Evolutionary conservation across 2,797 vertebrate species (phyloP).

Genomic region (Alauda arvensis): DNA sequence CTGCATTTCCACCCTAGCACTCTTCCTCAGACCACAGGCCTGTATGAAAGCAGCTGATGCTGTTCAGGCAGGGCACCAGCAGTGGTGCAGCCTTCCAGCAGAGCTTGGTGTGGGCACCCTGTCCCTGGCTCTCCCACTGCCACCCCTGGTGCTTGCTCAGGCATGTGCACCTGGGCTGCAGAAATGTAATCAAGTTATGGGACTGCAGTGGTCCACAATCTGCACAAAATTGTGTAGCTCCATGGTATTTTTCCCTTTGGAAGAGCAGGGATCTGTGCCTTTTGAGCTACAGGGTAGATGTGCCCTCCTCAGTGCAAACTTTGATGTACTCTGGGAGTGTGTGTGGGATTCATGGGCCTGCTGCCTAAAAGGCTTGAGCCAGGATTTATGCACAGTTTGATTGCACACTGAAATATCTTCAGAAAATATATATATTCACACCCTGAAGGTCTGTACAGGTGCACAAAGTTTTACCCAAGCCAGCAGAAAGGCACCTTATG

Average conservation of each 20-base stretch:
- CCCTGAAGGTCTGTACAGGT: background rate
- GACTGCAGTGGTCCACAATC: background rate
- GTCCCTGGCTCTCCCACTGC: background rate
- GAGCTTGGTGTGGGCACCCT: background rate
- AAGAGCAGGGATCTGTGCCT: background rate
- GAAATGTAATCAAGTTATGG: background rate
- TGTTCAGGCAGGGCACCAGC: background rate
- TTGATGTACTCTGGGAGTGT: accelerated
- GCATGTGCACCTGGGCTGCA: background rate
- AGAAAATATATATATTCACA: background rate
- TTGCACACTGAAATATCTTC: background rate
- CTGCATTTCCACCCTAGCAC: background rate
- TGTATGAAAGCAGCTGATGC: background rate
- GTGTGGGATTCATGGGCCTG: background rate
- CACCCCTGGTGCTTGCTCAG: background rate
- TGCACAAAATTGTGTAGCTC: background rate
- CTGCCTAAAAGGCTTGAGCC: background rate
- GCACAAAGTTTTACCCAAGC: background rate
- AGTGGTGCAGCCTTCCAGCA: background rate
- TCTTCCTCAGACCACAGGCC: background rate
- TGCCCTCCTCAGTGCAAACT: background rate
- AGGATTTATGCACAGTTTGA: background rate
- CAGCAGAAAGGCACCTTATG: background rate
- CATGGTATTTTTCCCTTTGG: background rate
- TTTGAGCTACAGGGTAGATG: background rate